These are phyloP conservation scores for Morinoia aosen DNA, from an alignment of 2,888 invertebrate species.

Conservation along the genomic window DNA sequence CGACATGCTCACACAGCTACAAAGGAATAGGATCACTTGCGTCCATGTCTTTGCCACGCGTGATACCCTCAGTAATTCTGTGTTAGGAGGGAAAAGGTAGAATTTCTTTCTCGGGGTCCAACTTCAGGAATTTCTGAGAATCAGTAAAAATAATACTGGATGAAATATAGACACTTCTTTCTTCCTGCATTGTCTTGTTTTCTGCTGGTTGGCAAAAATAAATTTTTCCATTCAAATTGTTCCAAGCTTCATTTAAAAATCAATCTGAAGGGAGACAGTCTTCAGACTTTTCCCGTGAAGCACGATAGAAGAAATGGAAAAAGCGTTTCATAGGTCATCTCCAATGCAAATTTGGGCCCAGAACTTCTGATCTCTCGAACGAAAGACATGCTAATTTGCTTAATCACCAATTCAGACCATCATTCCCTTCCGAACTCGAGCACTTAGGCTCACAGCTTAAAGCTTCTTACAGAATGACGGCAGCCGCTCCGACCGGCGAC, in stretches of 20 bases:
- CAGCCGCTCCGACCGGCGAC: neutral
- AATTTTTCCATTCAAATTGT: neutral
- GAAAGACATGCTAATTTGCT: conserved; percentile 40
- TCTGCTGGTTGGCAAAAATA: neutral
- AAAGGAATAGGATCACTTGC: neutral
- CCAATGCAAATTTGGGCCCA: conserved; percentile 2
- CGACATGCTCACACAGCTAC: neutral
- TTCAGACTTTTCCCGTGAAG: neutral
- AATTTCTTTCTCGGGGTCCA: neutral
- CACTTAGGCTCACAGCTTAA: conserved; percentile 15
- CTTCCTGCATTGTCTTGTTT: neutral
- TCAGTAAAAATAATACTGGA: neutral
- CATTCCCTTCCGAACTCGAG: conserved; percentile 34
- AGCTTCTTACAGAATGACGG: neutral
- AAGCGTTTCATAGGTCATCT: conserved; percentile 16
- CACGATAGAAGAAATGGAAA: conserved; percentile 5
- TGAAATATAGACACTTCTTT: too few relatives aligned
- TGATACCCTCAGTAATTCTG: neutral
- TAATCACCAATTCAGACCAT: conserved; percentile 47
- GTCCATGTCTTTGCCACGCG: neutral
- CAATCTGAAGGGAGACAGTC: neutral
- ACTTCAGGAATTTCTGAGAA: neutral
- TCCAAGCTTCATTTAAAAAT: neutral
- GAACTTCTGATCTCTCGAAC: conserved; percentile 34
- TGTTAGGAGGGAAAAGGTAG: neutral